Conservation (phyloP, 2,888 invertebrate genomes). For the Mesorhabditis sp. region DNA sequence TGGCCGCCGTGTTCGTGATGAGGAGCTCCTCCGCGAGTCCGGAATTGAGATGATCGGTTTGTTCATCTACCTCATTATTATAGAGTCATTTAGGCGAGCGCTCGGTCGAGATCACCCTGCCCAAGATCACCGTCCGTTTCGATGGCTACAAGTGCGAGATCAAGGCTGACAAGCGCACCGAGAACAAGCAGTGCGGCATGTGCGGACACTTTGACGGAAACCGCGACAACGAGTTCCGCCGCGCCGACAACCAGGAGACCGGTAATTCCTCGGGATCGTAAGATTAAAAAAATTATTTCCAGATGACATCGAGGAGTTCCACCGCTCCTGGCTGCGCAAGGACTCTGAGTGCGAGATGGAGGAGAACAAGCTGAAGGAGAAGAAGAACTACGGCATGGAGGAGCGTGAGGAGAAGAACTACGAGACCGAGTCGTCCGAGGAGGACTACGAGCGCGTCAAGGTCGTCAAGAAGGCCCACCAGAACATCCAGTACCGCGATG, state of each 20-base stretch:
- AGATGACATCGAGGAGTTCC: constrained; percentile 40
- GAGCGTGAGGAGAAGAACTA: constrained; percentile 21
- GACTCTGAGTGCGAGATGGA: constrained; percentile 30
- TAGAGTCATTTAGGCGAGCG: constrained; percentile 17
- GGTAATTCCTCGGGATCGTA: constrained; percentile 14
- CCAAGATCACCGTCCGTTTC: constrained; percentile 42
- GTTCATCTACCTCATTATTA: constrained; percentile 9
- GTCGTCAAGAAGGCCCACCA: constrained; percentile 21
- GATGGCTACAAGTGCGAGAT: constrained; percentile 43
- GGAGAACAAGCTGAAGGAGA: constrained; percentile 22
- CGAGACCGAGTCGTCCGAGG: neutral
- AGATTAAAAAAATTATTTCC: neutral
- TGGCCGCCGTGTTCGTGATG: constrained; percentile 24
- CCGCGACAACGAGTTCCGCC: constrained; percentile 30
- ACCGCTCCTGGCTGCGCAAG: constrained; percentile 41
- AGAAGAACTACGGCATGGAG: constrained; percentile 27
- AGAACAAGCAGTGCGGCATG: constrained; percentile 50
- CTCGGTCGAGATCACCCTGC: constrained; percentile 29
- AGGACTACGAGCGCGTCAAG: constrained; percentile 16
- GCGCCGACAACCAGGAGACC: constrained; percentile 21
- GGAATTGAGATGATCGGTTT: constrained; percentile 8
- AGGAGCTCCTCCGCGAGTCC: constrained; percentile 20
- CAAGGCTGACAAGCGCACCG: constrained; percentile 20
- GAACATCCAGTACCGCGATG: constrained; percentile 16
- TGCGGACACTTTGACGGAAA: constrained; percentile 53